These are phyloP conservation scores for Iguana delicatissima DNA, from an alignment of 2,797 vertebrate genomes.

Conservation along the genomic window DNA sequence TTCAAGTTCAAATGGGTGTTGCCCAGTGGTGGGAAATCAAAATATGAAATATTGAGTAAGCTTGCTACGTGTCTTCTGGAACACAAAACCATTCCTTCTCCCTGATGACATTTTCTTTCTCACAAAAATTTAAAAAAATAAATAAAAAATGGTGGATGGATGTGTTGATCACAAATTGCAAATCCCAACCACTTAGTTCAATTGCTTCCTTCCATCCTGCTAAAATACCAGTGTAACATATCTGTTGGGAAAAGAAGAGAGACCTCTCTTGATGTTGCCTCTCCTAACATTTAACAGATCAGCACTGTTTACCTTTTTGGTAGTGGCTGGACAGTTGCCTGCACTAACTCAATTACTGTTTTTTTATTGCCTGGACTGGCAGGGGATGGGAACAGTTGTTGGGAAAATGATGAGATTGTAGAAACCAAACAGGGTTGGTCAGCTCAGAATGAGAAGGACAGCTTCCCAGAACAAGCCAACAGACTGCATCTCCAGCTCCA, in stretches of 20 bases:
- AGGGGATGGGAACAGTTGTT: neutral
- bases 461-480: neutral
- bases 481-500: neutral
- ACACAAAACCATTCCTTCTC: neutral
- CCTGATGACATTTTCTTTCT: neutral
- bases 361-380: neutral
- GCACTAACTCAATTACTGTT: too few species aligned
- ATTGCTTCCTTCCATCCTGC: neutral
- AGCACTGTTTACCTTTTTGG: neutral
- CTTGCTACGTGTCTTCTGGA: neutral
- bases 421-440: neutral
- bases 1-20: neutral
- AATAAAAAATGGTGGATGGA: neutral
- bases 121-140: neutral
- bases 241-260: neutral
- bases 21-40: neutral
- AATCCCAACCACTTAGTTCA: too few species aligned
- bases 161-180: neutral
- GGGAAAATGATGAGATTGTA: neutral
- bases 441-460: neutral
- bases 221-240: neutral
- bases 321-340: neutral
- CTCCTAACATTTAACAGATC: neutral
- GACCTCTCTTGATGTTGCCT: neutral
- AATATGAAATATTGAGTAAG: neutral